These are phyloP conservation scores for Clupea harengus DNA, from an alignment of 2,113 vertebrate genomes.

Conservation along the genomic window DNA sequence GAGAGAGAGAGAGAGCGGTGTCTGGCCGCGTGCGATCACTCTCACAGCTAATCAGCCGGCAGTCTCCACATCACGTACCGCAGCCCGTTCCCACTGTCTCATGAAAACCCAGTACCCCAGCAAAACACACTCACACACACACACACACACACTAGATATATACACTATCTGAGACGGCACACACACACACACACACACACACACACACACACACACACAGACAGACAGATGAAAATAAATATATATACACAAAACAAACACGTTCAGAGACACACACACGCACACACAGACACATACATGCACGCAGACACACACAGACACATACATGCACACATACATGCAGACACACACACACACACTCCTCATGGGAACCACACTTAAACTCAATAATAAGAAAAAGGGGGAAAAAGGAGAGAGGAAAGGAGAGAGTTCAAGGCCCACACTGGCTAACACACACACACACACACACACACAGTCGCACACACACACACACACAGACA, in stretches of 20 bases:
- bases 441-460: neutral
- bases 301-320: neutral
- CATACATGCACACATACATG: neutral
- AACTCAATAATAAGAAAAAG: slow-evolving; percentile 42
- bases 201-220: neutral
- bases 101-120: neutral
- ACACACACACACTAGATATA: neutral
- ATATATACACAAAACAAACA: neutral
- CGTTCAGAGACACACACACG: neutral
- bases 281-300: neutral
- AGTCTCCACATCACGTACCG: neutral
- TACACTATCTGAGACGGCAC: neutral
- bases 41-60: neutral
- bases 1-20: neutral
- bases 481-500: neutral
- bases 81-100: neutral
- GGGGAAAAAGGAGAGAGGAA: slow-evolving; percentile 45
- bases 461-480: neutral
- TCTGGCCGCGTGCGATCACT: neutral
- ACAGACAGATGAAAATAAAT: neutral
- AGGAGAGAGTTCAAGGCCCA: slow-evolving; percentile 60
- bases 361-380: too few species aligned
- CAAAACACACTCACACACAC: neutral
- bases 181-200: neutral
- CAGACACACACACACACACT: neutral